A percentile compares a stretch with the other conserved stretches of the same genome.
Conservation (phyloP, 2,113 vertebrate species). For the Gallinago undulata region DNA sequence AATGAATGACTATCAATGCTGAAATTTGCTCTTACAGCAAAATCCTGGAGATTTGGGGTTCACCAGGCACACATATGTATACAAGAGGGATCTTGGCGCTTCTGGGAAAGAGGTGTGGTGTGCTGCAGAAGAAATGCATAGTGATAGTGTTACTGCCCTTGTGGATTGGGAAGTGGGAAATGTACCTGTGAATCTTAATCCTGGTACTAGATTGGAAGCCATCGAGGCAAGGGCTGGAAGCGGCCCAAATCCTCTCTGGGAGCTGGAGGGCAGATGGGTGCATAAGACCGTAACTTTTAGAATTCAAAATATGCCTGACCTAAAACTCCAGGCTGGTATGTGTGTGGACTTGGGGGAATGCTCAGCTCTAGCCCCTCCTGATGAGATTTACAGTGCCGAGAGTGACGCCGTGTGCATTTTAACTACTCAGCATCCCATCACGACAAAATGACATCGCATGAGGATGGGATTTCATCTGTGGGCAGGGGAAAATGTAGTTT, state of each 20-base stretch:
- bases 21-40: neutral
- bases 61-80: accelerated
- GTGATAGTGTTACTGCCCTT: neutral
- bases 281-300: neutral
- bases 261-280: neutral
- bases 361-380: neutral
- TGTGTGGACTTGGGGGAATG: neutral
- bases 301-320: conserved; percentile 36
- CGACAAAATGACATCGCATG: accelerated
- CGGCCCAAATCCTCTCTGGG: neutral
- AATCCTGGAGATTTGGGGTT: neutral
- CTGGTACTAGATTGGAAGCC: neutral
- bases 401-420: accelerated
- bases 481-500: neutral
- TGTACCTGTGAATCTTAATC: neutral
- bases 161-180: neutral
- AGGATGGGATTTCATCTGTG: neutral
- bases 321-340: neutral
- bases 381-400: neutral
- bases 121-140: neutral
- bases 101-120: neutral
- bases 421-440: neutral
- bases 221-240: neutral
- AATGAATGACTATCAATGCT: neutral
- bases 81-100: neutral